Percentiles rank a stretch among this genome's conserved stretches.
Conservation (phyloP, 2,888 invertebrate species). For the Troglohyphantes excavatus region DNA sequence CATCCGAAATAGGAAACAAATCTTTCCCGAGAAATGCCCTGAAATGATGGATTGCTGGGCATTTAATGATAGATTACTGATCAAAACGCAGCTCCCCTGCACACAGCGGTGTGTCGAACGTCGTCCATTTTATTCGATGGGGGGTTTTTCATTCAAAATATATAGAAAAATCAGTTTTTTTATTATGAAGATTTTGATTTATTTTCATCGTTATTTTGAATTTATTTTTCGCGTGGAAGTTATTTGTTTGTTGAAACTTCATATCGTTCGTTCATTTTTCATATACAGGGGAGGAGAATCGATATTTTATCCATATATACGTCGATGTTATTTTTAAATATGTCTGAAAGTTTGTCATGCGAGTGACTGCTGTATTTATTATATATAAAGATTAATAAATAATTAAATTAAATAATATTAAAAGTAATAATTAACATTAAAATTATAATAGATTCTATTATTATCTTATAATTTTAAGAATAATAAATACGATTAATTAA, state of each 20-base stretch:
- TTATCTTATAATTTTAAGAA: too few species aligned
- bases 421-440: too few species aligned
- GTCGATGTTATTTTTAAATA: too few species aligned
- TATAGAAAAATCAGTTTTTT: neutral
- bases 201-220: neutral
- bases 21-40: neutral
- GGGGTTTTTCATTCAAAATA: neutral
- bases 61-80: slow-evolving; percentile 37
- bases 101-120: neutral
- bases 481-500: too few species aligned
- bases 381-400: too few species aligned
- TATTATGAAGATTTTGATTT: neutral
- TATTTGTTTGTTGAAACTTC: slow-evolving; percentile 9
- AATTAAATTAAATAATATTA: too few species aligned
- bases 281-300: neutral
- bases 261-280: neutral
- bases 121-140: slow-evolving; percentile 1
- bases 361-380: too few species aligned
- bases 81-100: neutral
- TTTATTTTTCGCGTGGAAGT: neutral
- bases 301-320: too few species aligned
- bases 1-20: neutral
- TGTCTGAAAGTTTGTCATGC: too few species aligned
- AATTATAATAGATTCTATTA: too few species aligned
- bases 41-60: slow-evolving; percentile 15